Evolutionary conservation across 2,888 invertebrate species (phyloP), one percentile per base, ranked within the genome.

Genomic region (Allolobophora icterica): DNA sequence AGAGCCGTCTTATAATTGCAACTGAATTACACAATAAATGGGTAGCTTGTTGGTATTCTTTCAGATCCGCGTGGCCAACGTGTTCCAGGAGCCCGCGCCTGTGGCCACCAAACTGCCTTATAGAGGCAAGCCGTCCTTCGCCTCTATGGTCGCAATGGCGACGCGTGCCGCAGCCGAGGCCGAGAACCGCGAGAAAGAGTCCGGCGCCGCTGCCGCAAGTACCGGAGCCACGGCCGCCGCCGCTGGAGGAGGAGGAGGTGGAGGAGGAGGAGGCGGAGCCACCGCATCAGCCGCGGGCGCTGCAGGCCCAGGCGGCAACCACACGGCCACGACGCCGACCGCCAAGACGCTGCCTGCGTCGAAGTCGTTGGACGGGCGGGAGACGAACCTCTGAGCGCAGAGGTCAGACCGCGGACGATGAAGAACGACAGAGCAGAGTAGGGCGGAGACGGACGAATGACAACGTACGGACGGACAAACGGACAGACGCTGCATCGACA

Each of bases 61-160:
- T 19, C 97, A 99, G 99, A 99, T 99, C 96, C 99, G 99, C 97
- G 99, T 99, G 97, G 99, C 99, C 96, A 99, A 99, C 97, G 99
- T 99, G 96, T 99, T 99, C 97, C 99, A 95, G 93, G 93, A 93
- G 90, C 92, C 93, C 52, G 92, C 92, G 40, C 91, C 91, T 24
- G 89, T 91, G 87, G 92, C 92, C 90, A 91, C 92, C 89, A 92
- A 92, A 91, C 91, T 89, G 58, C 91, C 91, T 90, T 92, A 92
- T 84, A 84, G 91, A 90, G 92, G 92, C 89, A 90, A 92, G 89
- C 90, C 92, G 42, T 92, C 92, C 58, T 91, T 92, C 90, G 92
- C 92, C 89, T 92, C 92, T 83, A 91, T 92, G 89, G 89, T 58
- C 45, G 84, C 91, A 33, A 90, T 91, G 91, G 90, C 89, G 42